A percentile compares a stretch with the other conserved stretches of the same genome.
Evolutionary conservation across 2,888 invertebrate genomes (phyloP).

Genomic region (Emmelina monodactyla): DNA sequence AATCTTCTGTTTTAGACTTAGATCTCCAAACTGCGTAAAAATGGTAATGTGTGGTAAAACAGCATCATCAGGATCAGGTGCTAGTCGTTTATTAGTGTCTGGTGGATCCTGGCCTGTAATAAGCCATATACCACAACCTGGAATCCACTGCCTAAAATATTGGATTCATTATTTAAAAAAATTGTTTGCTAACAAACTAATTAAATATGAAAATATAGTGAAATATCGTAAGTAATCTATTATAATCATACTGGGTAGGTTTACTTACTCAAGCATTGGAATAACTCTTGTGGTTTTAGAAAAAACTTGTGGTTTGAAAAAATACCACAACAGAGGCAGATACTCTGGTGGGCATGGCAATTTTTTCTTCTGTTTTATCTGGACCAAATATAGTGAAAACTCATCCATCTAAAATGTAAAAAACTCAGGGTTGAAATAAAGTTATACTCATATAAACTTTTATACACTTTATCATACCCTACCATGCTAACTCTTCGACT

Average conservation of each 20-base stretch:
- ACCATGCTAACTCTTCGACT: slow-evolving; percentile 36
- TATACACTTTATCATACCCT: slow-evolving; percentile 3
- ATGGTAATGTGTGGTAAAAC: slow-evolving; percentile 69
- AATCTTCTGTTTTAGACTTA: slow-evolving; percentile 69
- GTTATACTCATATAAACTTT: not conserved
- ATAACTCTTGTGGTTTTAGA: slow-evolving; percentile 70
- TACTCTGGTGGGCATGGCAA: slow-evolving; percentile 64
- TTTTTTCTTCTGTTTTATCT: slow-evolving; percentile 68
- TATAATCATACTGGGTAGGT: too few species aligned
- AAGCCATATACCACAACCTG: slow-evolving; percentile 74
- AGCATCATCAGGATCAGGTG: slow-evolving; percentile 35
- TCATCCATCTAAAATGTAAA: slow-evolving; percentile 57
- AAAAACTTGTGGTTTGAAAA: slow-evolving; percentile 70
- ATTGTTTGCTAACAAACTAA: too few species aligned
- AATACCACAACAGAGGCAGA: slow-evolving; percentile 72
- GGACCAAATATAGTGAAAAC: slow-evolving; percentile 69
- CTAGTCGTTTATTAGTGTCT: slow-evolving; percentile 32
- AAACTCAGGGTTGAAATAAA: too few species aligned
- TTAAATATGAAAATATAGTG: too few species aligned
- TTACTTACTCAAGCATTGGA: slow-evolving; percentile 78
- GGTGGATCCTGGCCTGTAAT: slow-evolving; percentile 64
- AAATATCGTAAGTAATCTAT: too few species aligned
- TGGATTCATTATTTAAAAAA: slow-evolving; percentile 1
- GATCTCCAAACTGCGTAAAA: slow-evolving; percentile 75
- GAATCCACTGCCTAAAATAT: slow-evolving; percentile 69